These are phyloP conservation scores for Helarctos malayanus DNA, from an alignment of 2,797 vertebrate genomes.

Conservation along the genomic window DNA sequence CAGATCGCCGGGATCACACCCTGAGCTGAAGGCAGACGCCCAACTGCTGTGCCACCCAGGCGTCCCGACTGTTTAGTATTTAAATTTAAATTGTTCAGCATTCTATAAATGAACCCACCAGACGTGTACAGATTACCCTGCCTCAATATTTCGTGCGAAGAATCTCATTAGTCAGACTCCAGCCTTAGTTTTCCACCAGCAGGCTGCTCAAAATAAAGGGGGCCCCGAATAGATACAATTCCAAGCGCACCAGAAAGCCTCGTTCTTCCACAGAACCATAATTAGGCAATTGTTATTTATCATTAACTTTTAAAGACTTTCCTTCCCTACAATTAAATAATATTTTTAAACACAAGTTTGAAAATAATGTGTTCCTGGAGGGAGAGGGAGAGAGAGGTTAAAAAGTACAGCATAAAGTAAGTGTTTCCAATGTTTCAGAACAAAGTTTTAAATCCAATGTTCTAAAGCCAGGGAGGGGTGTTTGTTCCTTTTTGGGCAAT, in stretches of 20 bases:
- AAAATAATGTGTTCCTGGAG: neutral
- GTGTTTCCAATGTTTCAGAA: neutral
- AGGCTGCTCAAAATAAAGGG: neutral
- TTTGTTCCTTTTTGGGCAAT: neutral
- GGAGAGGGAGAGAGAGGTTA: neutral
- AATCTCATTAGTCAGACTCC: neutral
- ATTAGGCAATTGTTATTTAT: neutral
- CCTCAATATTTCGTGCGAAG: neutral
- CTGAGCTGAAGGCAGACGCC: too few relatives aligned
- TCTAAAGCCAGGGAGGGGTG: neutral
- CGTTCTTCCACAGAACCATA: neutral
- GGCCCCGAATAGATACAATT: neutral
- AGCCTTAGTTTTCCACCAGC: neutral
- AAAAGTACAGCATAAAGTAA: neutral
- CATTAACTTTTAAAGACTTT: constrained; percentile 22
- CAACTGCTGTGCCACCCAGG: too few relatives aligned
- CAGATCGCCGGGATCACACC: too few relatives aligned
- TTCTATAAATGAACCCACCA: neutral
- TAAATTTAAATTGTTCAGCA: neutral
- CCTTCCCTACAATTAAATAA: constrained; percentile 27
- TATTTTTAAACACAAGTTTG: constrained; percentile 41
- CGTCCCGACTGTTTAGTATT: neutral
- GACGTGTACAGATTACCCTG: neutral
- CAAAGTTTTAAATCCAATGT: neutral
- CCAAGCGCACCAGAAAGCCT: neutral